Evolutionary conservation across 2,113 vertebrate genomes (phyloP).

Genomic region (Xiphias gladius): DNA sequence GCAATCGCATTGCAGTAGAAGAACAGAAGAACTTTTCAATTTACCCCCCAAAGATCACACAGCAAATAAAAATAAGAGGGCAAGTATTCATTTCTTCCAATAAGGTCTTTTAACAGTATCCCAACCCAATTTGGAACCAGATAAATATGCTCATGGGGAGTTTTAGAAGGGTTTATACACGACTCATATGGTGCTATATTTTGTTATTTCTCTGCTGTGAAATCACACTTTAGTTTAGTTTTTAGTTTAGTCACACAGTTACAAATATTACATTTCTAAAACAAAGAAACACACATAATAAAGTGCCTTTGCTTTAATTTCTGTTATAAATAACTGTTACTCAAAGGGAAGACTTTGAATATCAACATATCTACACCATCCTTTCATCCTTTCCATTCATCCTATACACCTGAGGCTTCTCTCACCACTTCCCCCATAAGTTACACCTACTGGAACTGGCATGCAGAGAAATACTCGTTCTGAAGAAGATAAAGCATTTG

Average conservation of each 20-base stretch:
- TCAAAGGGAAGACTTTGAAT: neutral
- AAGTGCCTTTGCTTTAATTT: neutral
- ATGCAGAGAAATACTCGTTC: slow-evolving; percentile 44
- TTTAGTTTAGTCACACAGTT: no score
- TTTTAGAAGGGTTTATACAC: neutral
- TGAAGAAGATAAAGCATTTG: slow-evolving; percentile 50
- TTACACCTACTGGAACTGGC: slow-evolving; percentile 51
- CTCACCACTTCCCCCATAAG: slow-evolving; percentile 37
- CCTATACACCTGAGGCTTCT: slow-evolving; percentile 26
- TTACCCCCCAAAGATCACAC: neutral
- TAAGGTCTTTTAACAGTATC: neutral
- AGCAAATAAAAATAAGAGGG: neutral
- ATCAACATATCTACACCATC: neutral
- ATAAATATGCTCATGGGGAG: neutral
- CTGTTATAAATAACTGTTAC: neutral
- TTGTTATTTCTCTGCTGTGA: neutral
- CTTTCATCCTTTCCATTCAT: slow-evolving; percentile 21
- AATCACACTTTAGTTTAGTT: neutral
- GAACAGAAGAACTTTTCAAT: neutral
- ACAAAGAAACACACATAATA: neutral
- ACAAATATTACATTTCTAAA: neutral
- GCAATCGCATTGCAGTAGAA: slow-evolving; percentile 4
- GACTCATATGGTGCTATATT: no score
- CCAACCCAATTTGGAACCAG: neutral
- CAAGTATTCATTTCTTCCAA: neutral